Evolutionary conservation across 1,140 invertebrate genomes (phyloP).

Genomic region (Drosophila bocki): DNA sequence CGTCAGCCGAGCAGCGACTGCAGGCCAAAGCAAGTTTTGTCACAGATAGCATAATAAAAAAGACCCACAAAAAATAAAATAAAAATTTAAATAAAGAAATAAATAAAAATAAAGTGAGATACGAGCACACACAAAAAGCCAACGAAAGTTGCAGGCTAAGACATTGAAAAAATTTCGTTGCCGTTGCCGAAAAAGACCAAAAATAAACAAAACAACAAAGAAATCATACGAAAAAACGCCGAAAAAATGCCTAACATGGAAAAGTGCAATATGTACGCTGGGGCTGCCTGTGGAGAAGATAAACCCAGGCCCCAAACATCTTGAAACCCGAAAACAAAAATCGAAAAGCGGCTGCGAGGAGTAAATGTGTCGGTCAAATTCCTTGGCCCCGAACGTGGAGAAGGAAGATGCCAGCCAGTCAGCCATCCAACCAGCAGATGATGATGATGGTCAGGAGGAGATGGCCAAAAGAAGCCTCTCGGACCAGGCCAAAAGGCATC

Average conservation of each 20-base stretch:
- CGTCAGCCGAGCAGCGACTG: constrained; percentile 24
- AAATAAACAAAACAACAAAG: constrained; percentile 12
- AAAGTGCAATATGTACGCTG: constrained; percentile 39
- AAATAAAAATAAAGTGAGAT: constrained; percentile 32
- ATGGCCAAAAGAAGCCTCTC: constrained; percentile 40
- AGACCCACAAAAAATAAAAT: constrained; percentile 23
- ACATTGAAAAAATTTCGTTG: constrained; percentile 67
- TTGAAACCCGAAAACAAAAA: constrained; percentile 24
- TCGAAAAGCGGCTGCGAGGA: constrained; percentile 33
- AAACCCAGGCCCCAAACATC: constrained; percentile 14
- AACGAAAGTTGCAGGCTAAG: constrained; percentile 69
- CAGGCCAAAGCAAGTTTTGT: constrained; percentile 65
- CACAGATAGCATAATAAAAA: constrained; percentile 21
- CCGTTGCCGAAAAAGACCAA: constrained; percentile 55
- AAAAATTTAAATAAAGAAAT: constrained; percentile 23
- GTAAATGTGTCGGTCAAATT: constrained; percentile 68
- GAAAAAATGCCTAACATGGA: constrained; percentile 46
- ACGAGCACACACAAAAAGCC: constrained; percentile 39
- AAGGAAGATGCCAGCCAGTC: constrained; percentile 22
- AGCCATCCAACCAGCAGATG: constrained; percentile 8
- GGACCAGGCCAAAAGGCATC: constrained; percentile 41
- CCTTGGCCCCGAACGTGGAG: constrained; percentile 48
- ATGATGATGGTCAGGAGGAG: constrained; percentile 15
- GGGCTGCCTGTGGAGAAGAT: constrained; percentile 41
- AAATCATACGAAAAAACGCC: constrained; percentile 12